phyloP scores from a whole-genome alignment of 2,113 vertebrate genomes.

The Echinops telfairi region DNA sequence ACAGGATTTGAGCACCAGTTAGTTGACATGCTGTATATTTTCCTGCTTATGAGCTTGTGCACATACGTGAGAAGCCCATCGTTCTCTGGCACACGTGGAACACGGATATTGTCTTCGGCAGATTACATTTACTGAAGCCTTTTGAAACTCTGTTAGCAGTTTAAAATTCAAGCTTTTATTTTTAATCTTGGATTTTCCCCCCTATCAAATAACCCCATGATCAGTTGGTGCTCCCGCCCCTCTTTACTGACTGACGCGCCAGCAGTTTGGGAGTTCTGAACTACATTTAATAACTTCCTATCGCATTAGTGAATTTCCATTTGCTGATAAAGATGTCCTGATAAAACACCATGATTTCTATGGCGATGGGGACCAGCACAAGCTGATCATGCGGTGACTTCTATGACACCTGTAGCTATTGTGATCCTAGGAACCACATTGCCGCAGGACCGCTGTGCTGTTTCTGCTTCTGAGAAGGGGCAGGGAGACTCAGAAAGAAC shows the following conservation, averaged over 20 bases:
- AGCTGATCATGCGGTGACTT: conserved; percentile 83
- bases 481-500: conserved; percentile 33
- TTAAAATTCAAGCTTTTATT: background rate
- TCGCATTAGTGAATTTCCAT: conserved; percentile 86
- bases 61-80: background rate
- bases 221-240: background rate
- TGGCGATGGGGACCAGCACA: conserved; percentile 83
- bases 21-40: background rate
- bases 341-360: conserved; percentile 83
- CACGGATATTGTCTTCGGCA: background rate
- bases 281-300: conserved; percentile 84
- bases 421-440: conserved; percentile 79
- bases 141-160: conserved; percentile 8
- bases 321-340: conserved; percentile 85
- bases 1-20: background rate
- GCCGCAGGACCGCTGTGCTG: conserved; percentile 71
- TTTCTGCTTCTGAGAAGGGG: conserved; percentile 80
- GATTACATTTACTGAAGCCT: conserved; percentile 1
- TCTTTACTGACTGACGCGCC: conserved; percentile 78
- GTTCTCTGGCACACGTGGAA: background rate
- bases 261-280: conserved; percentile 83
- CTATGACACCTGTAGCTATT: conserved; percentile 82
- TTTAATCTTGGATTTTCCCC: conserved; percentile 51
- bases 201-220: background rate
- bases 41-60: conserved; percentile 26